phyloP scores from a whole-genome alignment of 2,888 invertebrate species.

The Octonoba sinensis region DNA sequence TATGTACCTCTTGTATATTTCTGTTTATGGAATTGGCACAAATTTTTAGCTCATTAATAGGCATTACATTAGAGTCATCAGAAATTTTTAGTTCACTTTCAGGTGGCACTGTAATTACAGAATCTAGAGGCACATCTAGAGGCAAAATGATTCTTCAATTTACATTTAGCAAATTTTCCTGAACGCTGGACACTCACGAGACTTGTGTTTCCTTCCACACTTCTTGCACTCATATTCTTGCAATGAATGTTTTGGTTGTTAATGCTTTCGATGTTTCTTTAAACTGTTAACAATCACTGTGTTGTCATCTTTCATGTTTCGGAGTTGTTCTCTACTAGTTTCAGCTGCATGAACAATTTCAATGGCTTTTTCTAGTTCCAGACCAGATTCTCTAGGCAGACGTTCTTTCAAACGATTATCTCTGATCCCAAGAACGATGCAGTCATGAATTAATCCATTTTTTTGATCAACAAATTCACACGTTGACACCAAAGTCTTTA shows the following conservation, averaged over 20 bases:
- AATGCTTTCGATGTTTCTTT: not conserved
- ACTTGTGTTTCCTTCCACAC: constrained; percentile 10
- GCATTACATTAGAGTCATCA: too few species aligned
- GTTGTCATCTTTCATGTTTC: not conserved
- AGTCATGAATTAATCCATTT: not conserved
- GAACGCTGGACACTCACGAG: too few species aligned
- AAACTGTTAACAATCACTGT: not conserved
- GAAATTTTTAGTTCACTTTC: too few species aligned
- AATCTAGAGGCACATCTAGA: too few species aligned
- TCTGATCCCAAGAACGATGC: not conserved
- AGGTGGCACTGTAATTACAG: too few species aligned
- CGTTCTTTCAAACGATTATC: constrained; percentile 3
- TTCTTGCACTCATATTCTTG: not conserved
- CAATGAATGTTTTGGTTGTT: not conserved
- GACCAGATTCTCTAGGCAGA: not conserved
- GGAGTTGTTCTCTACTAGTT: not conserved
- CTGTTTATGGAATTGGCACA: too few species aligned
- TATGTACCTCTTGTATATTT: too few species aligned
- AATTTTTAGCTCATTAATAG: too few species aligned
- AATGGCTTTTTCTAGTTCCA: not conserved
- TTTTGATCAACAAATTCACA: constrained; percentile 15
- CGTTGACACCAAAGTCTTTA: constrained; percentile 7
- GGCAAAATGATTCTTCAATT: too few species aligned
- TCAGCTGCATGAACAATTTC: not conserved
- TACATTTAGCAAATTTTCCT: too few species aligned